A percentile compares a stretch with the other conserved stretches of the same genome.
Evolutionary conservation across 2,113 vertebrate species (phyloP).

Genomic region (Gulo gulo): DNA sequence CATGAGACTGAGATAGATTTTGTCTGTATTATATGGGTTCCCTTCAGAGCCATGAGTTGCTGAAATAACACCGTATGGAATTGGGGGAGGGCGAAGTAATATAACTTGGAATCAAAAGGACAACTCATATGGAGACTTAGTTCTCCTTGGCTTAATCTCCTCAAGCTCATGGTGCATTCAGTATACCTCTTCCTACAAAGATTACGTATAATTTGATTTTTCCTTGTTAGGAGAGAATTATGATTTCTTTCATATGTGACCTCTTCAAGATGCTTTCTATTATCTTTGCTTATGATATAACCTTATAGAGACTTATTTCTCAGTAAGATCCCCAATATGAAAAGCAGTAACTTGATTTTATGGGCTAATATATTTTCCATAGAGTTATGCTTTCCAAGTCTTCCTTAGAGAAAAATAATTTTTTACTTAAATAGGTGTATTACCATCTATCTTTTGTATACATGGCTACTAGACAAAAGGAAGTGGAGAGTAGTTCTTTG

Average conservation of each 20-base stretch:
- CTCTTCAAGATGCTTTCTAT: constrained; percentile 56
- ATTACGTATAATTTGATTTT: not conserved
- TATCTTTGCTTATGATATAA: constrained; percentile 57
- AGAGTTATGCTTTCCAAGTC: constrained; percentile 13
- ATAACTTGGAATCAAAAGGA: constrained; percentile 44
- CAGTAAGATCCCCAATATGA: constrained; percentile 39
- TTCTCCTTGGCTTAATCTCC: constrained; percentile 29
- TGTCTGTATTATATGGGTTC: not conserved
- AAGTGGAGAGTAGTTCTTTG: not conserved
- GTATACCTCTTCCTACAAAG: constrained; percentile 44
- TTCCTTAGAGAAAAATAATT: not conserved
- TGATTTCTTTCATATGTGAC: constrained; percentile 24
- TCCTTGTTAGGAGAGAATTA: constrained; percentile 43
- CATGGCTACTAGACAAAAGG: not conserved
- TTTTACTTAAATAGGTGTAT: not conserved
- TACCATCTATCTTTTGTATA: not conserved
- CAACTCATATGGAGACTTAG: not conserved
- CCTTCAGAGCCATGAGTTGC: not conserved
- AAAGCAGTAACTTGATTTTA: constrained; percentile 54
- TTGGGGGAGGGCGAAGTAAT: not conserved
- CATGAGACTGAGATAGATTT: not conserved
- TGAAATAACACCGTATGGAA: constrained; percentile 7
- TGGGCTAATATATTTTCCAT: constrained; percentile 40
- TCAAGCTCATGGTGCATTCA: constrained; percentile 27
- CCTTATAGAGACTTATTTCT: constrained; percentile 54